Conservation (phyloP, 2,888 invertebrate species). For the Steinernema scapterisci region DNA sequence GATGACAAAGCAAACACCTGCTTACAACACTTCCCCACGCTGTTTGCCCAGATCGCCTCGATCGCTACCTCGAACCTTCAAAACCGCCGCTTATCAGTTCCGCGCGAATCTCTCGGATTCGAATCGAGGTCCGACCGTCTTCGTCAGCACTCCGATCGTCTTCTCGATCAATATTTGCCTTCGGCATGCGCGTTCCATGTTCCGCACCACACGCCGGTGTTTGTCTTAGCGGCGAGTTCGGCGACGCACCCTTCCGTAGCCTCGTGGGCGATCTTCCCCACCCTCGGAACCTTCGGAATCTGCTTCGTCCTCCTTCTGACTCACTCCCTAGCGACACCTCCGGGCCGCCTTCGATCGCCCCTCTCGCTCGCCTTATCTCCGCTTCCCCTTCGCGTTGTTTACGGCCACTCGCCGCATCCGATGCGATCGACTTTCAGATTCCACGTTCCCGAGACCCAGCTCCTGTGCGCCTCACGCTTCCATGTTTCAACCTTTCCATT, state of each 20-base stretch:
- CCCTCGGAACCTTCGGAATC: background rate
- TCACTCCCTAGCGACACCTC: constrained; percentile 18
- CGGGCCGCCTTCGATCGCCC: constrained; percentile 8
- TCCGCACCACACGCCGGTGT: constrained; percentile 18
- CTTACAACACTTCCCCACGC: no score
- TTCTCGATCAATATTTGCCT: constrained; percentile 28
- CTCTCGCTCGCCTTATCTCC: background rate
- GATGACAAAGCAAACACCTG: no score
- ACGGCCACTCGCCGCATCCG: constrained; percentile 9
- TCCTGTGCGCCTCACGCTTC: background rate
- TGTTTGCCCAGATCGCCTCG: no score
- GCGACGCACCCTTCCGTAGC: no score
- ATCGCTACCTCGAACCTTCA: background rate
- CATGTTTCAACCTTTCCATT: background rate
- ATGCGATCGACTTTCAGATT: background rate
- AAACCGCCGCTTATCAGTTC: background rate
- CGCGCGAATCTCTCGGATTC: background rate
- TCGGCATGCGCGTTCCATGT: constrained; percentile 28
- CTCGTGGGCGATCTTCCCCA: no score
- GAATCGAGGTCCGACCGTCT: background rate
- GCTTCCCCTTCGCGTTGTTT: background rate
- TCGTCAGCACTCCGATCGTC: background rate
- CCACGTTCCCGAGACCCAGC: background rate
- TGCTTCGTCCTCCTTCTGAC: background rate
- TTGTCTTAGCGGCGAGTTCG: constrained; percentile 1